Base-by-base conservation (phyloP, 2,888 invertebrate species). In the Adineta ricciae region DNA sequence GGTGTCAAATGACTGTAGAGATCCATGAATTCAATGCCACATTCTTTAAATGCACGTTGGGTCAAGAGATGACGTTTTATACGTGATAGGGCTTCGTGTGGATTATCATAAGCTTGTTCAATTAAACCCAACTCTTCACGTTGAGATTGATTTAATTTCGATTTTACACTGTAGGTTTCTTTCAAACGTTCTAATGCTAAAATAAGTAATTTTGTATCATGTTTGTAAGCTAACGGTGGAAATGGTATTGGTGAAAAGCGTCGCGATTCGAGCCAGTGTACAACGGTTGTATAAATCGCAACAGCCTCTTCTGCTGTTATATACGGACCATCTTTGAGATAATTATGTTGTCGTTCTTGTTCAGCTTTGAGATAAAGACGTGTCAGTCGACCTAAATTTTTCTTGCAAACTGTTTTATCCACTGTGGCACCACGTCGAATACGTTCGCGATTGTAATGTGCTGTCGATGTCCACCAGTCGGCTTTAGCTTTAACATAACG, bases 381-480 rank as follows among this genome's bases (percentile, higher is more conserved):
- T 0, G 99, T 99, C 84, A 99, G 92, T n/a, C 99, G 93, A 1
- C 99, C 99, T 87, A 99, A 93, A 92, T 99, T 99, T 92, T 99
- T 99, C 92, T 99, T 99, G 91, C 99, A 99, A 0, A 99, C 99
- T 0, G 99, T 99, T 91, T 99, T 99, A 90, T 99, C 99, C 87
- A 90, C 99, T 0, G 99, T 99, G 84, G 99, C 99, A n/a, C 99
- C 99, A 88, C 99, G 93, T 5, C 99, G 93, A 87, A 99, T 99
- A 88, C 99, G 93, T 91, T 99, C 99, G 73, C 99, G 93, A 92
- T 99, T 99, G 91, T 99, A 99, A 91, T 99, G 99, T 0, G 99
- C 98, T 0, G 99, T 99, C 91, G 99, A 99, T 0, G 99, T 99
- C 99, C 99, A 99, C 99, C 99, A 99, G 91, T 99, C 99, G 0